Conservation (phyloP, 2,797 vertebrate species). For the Linurgus olivaceus region DNA sequence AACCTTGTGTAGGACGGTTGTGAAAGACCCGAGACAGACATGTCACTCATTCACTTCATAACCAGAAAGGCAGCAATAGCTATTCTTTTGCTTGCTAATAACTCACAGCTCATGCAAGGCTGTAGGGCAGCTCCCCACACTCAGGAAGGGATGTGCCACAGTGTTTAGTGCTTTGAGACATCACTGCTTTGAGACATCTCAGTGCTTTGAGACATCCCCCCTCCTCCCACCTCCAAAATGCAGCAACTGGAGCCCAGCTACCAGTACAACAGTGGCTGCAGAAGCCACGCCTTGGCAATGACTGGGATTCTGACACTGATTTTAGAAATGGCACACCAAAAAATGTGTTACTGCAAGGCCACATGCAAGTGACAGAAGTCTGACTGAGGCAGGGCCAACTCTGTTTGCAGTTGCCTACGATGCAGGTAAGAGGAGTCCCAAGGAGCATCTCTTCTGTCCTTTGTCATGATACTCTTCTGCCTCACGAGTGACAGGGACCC, state of each 20-base stretch:
- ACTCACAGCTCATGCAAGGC: not conserved
- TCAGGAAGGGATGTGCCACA: not conserved
- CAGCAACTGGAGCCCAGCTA: not conserved
- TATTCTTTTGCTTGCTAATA: not conserved
- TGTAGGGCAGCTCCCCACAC: fast-evolving
- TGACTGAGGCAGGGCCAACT: not conserved
- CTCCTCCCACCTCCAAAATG: not conserved
- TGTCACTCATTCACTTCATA: not conserved
- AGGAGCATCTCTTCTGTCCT: not conserved
- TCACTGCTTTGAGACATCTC: not conserved
- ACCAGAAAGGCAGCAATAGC: not conserved
- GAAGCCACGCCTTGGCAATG: not conserved
- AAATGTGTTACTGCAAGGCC: not conserved
- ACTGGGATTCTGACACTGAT: not conserved
- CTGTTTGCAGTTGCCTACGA: not conserved
- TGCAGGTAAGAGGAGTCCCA: not conserved
- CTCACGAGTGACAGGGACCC: fast-evolving
- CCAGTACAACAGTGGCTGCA: not conserved
- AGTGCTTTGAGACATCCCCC: not conserved
- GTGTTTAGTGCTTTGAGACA: not conserved
- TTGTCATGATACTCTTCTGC: fast-evolving
- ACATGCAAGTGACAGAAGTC: not conserved
- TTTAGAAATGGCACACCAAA: not conserved
- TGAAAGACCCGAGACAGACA: not conserved
- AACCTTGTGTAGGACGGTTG: fast-evolving